Evolutionary conservation across 2,888 invertebrate species (phyloP), one percentile per base, ranked within the genome.

Genomic region (Folsomia candida): DNA sequence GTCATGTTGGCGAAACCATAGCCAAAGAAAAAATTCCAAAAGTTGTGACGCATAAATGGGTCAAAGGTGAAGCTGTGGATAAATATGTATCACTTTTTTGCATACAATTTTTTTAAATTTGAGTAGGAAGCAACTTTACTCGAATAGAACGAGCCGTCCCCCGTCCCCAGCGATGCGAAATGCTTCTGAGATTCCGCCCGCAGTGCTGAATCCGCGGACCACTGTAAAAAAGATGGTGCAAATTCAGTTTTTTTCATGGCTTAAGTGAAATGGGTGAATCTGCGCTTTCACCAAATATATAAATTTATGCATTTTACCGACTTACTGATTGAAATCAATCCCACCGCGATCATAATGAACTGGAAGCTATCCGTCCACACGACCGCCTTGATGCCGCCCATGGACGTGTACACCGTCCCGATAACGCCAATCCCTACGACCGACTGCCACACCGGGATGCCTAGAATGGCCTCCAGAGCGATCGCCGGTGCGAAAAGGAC

Each of bases 361-460:
- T 77, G 77, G 29, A 77, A 77, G 9, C 69, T 67, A 59, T 77
- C 77, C 1, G 77, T 77, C 73, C 72, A 72, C 0, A 77, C 70
- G 1, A 77, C 77, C 18, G 77, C 77, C 65, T 77, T 75, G 2
- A 77, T 51, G 22, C 76, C 76, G 24, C 76, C 76, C 68, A 84
- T 77, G 1, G 83, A 81, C 4, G 84, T 83, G 75, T 84, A 84
- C 70, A 83, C 80, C 2, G 83, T 83, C 69, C 83, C 77, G 67
- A 76, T 77, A 2, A 76, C 20, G 9, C 76, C 79, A 24, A 79
- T 75, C 2, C 71, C 75, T 28, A 82, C 29, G 20, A 84, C 82
- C 24, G 82, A 81, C 11, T 61, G 2, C 65, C 61, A 67, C 25
- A 62, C 54, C 37, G 63, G 27, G 20, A 69, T 27, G 22, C 67